These are phyloP conservation scores for Exaiptasia diaphana DNA, from an alignment of 64 coral and sea anemone species.

Conservation along the genomic window DNA sequence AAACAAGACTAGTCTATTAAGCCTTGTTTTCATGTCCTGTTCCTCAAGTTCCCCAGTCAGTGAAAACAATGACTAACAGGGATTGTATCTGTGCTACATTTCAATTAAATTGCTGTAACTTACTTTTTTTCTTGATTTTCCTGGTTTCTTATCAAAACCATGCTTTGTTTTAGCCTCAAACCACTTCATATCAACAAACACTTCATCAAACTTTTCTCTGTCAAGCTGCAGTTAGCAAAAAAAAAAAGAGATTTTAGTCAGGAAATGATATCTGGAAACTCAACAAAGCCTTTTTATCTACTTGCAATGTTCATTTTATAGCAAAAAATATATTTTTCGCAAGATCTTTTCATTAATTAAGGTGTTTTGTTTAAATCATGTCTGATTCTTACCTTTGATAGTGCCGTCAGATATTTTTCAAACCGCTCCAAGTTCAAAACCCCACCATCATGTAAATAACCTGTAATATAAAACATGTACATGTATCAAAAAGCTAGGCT, in stretches of 20 bases:
- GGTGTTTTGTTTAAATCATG: no score
- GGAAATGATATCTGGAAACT: no score
- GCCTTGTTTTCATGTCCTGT: no score
- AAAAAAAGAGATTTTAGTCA: neutral
- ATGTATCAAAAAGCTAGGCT: neutral
- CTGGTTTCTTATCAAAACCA: conserved; percentile 27
- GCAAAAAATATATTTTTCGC: no score
- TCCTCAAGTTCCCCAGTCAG: no score
- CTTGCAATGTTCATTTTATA: no score
- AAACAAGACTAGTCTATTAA: no score
- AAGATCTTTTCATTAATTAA: no score
- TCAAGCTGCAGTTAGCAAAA: conserved; percentile 69
- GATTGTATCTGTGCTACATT: no score
- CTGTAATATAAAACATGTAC: conserved; percentile 9
- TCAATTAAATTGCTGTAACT: no score
- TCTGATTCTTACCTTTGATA: conserved; percentile 99
- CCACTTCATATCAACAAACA: conserved; percentile 97
- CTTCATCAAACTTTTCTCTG: conserved; percentile 90
- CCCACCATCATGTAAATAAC: conserved; percentile 87
- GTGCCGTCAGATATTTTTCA: conserved; percentile 77
- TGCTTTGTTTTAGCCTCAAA: conserved; percentile 69
- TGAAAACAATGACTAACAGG: no score
- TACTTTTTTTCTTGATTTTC: neutral
- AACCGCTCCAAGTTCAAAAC: conserved; percentile 61
- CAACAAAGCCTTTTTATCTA: no score